phyloP scores from a whole-genome alignment of 2,797 vertebrate genomes.

The Arnoldichthys spilopterus region DNA sequence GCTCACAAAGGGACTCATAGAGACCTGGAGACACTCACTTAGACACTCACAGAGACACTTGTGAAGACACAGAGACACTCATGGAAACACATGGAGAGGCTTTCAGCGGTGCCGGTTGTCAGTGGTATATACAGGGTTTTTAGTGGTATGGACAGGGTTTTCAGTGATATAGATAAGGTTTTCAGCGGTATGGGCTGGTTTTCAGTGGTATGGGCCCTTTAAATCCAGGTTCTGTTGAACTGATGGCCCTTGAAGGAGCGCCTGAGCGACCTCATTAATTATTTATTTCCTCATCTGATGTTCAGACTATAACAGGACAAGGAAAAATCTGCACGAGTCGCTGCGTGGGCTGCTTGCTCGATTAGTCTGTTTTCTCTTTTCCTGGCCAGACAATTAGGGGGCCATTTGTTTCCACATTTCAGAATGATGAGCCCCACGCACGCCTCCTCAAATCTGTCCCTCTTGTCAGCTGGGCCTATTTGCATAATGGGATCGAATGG shows the following conservation, averaged over 20 bases:
- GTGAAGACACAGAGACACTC: too few relatives aligned
- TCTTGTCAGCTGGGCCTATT: slow-evolving; percentile 85
- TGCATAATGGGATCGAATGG: slow-evolving; percentile 92
- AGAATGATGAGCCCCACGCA: slow-evolving; percentile 80
- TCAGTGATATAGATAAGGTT: too few relatives aligned
- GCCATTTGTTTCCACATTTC: slow-evolving; percentile 87
- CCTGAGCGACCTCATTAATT: slow-evolving; percentile 72
- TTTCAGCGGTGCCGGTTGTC: too few relatives aligned
- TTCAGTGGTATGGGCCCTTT: background rate
- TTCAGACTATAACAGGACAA: background rate
- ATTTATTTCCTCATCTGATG: slow-evolving; percentile 67
- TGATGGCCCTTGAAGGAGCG: slow-evolving; percentile 76
- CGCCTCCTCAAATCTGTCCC: slow-evolving; percentile 83
- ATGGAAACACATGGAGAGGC: too few relatives aligned
- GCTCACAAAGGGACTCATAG: too few relatives aligned
- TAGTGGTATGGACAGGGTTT: too few relatives aligned
- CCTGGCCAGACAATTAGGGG: slow-evolving; percentile 89
- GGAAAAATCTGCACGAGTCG: slow-evolving; percentile 20
- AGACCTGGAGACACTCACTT: too few relatives aligned
- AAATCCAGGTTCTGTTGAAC: slow-evolving; percentile 62
- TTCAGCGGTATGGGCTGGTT: too few relatives aligned
- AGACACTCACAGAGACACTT: too few relatives aligned
- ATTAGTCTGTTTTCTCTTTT: slow-evolving; percentile 61
- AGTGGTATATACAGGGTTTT: too few relatives aligned
- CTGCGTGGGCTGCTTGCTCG: slow-evolving; percentile 56